These are phyloP conservation scores for Dermatemys mawii DNA, from an alignment of 2,113 vertebrate species.

Conservation along the genomic window DNA sequence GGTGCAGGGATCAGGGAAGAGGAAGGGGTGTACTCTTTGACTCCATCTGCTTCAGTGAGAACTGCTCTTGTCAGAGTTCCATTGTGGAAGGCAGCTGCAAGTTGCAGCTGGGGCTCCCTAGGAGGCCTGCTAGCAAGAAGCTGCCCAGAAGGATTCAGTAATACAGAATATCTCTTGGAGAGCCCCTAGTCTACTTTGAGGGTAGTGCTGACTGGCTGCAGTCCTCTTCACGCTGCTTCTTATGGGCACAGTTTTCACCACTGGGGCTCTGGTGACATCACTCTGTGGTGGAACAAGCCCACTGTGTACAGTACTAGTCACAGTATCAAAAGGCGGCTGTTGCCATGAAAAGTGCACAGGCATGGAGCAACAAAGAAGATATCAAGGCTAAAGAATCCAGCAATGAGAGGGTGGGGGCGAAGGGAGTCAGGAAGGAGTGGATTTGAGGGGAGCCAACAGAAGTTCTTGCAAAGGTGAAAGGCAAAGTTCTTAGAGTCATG, in stretches of 20 bases:
- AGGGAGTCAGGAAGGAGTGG: background rate
- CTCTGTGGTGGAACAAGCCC: background rate
- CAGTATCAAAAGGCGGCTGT: background rate
- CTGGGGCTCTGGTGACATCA: background rate
- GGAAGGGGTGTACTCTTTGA: background rate
- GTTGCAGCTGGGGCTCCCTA: background rate
- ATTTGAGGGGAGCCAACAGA: background rate
- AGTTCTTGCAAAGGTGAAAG: background rate
- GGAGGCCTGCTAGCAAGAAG: background rate
- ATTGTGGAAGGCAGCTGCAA: background rate
- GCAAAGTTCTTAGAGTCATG: background rate
- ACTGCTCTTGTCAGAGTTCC: background rate
- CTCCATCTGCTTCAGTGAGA: accelerated
- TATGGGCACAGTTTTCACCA: background rate
- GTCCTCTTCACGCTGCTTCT: background rate
- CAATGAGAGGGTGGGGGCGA: accelerated
- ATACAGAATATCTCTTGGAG: background rate
- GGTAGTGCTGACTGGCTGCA: background rate
- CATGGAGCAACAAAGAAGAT: background rate
- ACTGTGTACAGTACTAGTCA: background rate
- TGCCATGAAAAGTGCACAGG: background rate
- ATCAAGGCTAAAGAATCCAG: background rate
- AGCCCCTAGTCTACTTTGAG: background rate
- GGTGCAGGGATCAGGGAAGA: background rate
- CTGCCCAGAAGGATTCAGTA: background rate